phyloP scores from a whole-genome alignment of 2,113 vertebrate genomes.

The Bubo bubo region DNA sequence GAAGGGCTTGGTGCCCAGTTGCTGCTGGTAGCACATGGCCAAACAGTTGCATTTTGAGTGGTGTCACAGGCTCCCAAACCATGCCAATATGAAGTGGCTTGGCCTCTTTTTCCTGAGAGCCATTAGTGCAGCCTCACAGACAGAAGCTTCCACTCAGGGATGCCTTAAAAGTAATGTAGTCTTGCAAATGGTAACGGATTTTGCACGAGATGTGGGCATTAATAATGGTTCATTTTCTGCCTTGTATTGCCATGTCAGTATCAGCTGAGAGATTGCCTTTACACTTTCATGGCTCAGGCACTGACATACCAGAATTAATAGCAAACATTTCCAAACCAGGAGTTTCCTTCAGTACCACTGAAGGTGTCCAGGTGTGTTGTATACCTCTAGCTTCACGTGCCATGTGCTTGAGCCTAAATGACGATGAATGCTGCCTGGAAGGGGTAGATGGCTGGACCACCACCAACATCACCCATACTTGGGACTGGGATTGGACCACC shows the following conservation, averaged over 20 bases:
- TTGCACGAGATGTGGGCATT: background rate
- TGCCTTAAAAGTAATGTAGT: background rate
- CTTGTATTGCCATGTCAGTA: background rate
- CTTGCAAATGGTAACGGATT: background rate
- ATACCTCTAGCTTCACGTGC: background rate
- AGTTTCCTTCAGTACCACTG: background rate
- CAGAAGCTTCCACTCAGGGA: background rate
- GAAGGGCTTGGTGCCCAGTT: no score
- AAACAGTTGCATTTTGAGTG: background rate
- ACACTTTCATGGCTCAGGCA: background rate
- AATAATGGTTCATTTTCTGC: background rate
- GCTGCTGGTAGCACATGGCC: background rate
- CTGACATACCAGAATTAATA: background rate
- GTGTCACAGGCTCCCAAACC: rapidly evolving
- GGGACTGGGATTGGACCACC: background rate
- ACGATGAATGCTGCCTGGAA: background rate
- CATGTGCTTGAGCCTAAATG: rapidly evolving
- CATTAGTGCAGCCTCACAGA: background rate
- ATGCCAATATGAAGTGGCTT: background rate
- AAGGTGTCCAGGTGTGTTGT: background rate
- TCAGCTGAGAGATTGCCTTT: background rate
- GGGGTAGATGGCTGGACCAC: background rate
- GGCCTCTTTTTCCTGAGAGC: background rate
- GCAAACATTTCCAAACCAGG: background rate
- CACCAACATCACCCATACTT: background rate